Evolutionary conservation across 2,888 invertebrate genomes (phyloP), one percentile per base, ranked within the genome.

Genomic region (Dinocampus coccinellae): DNA sequence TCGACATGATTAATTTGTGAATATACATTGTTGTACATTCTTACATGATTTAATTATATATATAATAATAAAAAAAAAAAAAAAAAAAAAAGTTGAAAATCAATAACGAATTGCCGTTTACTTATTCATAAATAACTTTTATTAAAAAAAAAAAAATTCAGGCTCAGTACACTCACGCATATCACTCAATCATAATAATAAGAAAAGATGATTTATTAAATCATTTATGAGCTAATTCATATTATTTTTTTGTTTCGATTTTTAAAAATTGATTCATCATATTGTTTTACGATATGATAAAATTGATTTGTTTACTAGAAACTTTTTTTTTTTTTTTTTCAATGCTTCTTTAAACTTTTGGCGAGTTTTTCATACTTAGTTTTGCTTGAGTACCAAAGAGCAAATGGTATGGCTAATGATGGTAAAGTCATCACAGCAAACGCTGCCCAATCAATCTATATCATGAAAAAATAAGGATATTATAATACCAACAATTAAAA

Each of bases 361-460:
- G 91, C 89, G 39, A 95, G 89, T 82, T 93, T 93, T 85, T 97
- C 97, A 83, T 98, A 98, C 90, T 97, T 97, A 87, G 93, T 93
- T 88, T 98, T 98, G 83, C 97, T 97, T 29, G 95, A 93, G 89
- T 92, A 97, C 98, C 98, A 99, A 75, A 99, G 90, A 39, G 94
- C 92, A 87, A 97, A 96, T 71, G 98, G 98, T 86, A 99, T 97
- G 55, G 94, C 95, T 58, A 99, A 90, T 2, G 98, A 97, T 4
- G 98, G 98, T 75, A 98, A 90, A 29, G 97, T 96, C 97, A 99
- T 97, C 69, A 99, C 92, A 39, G 97, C 97, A 85, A 99, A 99
- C 29, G 97, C 96, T 68, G 94, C 90, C 99, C 99, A 99, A 89
- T 98, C 98, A 74, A 97, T 84, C 90, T 91, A 83, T 11, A 72